Conservation (phyloP, 2,888 invertebrate genomes). For the Coelopa pilipes region DNA sequence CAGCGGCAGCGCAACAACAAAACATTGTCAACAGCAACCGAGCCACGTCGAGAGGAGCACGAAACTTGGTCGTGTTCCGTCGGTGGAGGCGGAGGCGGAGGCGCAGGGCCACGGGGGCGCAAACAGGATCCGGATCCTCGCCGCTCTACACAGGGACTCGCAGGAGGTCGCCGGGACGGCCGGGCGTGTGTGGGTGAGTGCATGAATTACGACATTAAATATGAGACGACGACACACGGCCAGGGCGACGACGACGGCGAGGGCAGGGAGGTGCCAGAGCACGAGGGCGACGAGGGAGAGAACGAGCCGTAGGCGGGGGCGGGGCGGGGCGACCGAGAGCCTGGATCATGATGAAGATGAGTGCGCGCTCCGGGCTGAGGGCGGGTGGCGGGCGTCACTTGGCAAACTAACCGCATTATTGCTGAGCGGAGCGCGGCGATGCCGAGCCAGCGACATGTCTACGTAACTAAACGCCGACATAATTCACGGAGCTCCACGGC, state of each 20-base stretch:
- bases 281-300: not conserved
- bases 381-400: conserved; percentile 2
- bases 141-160: no score
- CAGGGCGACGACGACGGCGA: conserved; percentile 8
- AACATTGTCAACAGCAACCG: conserved; percentile 12
- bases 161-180: not conserved
- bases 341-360: not conserved
- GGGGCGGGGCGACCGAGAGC: not conserved
- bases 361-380: not conserved
- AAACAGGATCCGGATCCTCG: conserved; percentile 2
- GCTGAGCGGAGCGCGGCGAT: not conserved
- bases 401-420: conserved; percentile 30
- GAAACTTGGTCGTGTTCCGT: conserved; percentile 17
- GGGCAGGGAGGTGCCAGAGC: not conserved
- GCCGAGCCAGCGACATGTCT: conserved; percentile 30
- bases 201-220: conserved; percentile 42
- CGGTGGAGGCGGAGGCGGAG: not conserved
- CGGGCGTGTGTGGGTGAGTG: conserved; percentile 34
- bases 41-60: not conserved
- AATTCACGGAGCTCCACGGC: conserved; percentile 60
- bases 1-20: conserved; percentile 37
- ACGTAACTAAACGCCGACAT: conserved; percentile 54
- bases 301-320: not conserved
- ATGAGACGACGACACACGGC: conserved; percentile 28
- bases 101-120: not conserved